These are phyloP conservation scores for Paraescarpia echinospica DNA, from an alignment of 1,140 invertebrate species.

Conservation along the genomic window DNA sequence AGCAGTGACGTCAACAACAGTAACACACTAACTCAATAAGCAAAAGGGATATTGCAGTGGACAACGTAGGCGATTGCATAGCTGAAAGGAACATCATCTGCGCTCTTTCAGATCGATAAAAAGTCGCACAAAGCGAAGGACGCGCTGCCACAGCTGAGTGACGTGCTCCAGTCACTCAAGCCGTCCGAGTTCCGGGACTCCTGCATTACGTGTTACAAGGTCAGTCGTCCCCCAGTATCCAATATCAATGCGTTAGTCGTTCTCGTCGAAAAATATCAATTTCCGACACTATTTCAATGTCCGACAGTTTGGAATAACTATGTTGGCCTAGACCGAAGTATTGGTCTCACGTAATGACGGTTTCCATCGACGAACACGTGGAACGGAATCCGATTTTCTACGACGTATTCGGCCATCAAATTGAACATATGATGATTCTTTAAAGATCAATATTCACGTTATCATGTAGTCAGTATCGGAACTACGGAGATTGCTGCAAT, in stretches of 20 bases:
- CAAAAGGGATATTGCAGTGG: too few relatives aligned
- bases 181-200: constrained; percentile 66
- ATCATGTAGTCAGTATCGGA: not conserved
- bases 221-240: constrained; percentile 34
- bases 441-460: not conserved
- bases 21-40: not conserved
- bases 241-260: not conserved
- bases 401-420: not conserved
- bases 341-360: not conserved
- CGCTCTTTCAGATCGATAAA: constrained; percentile 61
- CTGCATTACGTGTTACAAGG: constrained; percentile 64
- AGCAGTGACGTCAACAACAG: not conserved
- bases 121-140: constrained; percentile 59
- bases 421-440: not conserved
- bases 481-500: not conserved
- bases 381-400: constrained; percentile 6
- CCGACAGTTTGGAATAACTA: not conserved
- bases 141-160: constrained; percentile 61
- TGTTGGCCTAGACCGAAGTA: not conserved
- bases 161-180: constrained; percentile 62
- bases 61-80: not conserved
- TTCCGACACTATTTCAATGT: not conserved
- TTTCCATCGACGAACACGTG: not conserved
- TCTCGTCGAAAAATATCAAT: not conserved
- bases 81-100: constrained; percentile 26